Conservation (phyloP, 2,797 vertebrate species). For the Etheostoma perlongum region DNA sequence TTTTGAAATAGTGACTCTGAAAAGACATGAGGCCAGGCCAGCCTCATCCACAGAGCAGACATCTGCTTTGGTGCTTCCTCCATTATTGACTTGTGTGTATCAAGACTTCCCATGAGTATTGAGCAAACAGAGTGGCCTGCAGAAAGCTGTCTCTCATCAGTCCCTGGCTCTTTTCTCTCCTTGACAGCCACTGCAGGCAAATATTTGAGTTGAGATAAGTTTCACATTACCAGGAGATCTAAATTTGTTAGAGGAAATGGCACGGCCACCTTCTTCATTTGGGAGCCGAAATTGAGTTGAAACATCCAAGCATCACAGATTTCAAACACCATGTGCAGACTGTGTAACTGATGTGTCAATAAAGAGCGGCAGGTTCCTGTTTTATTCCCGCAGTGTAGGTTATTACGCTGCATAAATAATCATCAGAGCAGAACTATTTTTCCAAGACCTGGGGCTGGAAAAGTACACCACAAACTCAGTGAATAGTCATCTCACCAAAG, state of each 20-base stretch:
- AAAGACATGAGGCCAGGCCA: slow-evolving; percentile 3
- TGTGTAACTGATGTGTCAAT: slow-evolving; percentile 32
- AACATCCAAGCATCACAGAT: slow-evolving; percentile 29
- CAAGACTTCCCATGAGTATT: slow-evolving; percentile 75
- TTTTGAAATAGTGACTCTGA: neutral
- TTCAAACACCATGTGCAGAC: slow-evolving; percentile 6
- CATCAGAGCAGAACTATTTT: slow-evolving; percentile 52
- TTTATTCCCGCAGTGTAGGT: neutral
- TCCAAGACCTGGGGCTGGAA: slow-evolving; percentile 46
- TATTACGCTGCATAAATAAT: slow-evolving; percentile 25
- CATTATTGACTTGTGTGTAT: slow-evolving; percentile 75
- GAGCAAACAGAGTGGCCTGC: slow-evolving; percentile 76
- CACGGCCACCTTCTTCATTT: slow-evolving; percentile 43
- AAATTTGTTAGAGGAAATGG: slow-evolving; percentile 61
- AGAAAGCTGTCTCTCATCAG: slow-evolving; percentile 75
- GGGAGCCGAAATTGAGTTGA: slow-evolving; percentile 47
- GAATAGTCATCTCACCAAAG: slow-evolving; percentile 26
- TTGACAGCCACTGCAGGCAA: slow-evolving; percentile 76
- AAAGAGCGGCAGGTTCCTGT: neutral
- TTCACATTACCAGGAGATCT: slow-evolving; percentile 73
- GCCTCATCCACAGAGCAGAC: slow-evolving; percentile 29
- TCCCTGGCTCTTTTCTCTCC: slow-evolving; percentile 66
- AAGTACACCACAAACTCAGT: slow-evolving; percentile 40
- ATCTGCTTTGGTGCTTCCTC: slow-evolving; percentile 54
- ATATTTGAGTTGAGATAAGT: slow-evolving; percentile 79